phyloP scores from a whole-genome alignment of 1,140 invertebrate genomes.

The Ceratina australensis region DNA sequence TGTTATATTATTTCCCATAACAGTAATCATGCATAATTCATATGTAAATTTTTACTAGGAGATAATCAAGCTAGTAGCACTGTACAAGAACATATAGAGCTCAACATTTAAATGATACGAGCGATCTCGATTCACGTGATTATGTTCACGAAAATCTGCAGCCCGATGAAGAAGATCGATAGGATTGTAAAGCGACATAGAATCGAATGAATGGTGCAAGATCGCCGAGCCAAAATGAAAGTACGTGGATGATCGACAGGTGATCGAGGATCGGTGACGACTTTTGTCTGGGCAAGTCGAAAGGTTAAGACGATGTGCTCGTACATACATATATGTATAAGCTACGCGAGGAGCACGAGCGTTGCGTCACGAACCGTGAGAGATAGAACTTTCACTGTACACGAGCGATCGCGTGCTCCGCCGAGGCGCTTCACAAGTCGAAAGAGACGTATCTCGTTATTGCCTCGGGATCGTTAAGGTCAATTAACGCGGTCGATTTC shows the following conservation, averaged over 20 bases:
- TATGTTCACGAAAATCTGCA: too few relatives aligned
- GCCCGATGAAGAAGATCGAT: background rate
- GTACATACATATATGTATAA: too few relatives aligned
- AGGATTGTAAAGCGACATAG: background rate
- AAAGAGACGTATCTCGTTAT: slow-evolving; percentile 5
- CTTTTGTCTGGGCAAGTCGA: slow-evolving; percentile 40
- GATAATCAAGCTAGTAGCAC: too few relatives aligned
- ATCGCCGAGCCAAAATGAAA: background rate
- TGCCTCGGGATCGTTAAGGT: slow-evolving; percentile 17
- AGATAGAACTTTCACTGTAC: slow-evolving; percentile 72
- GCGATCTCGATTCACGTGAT: too few relatives aligned
- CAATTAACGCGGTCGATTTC: slow-evolving; percentile 36
- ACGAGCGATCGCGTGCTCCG: background rate
- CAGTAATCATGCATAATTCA: too few relatives aligned
- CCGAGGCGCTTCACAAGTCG: background rate
- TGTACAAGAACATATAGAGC: too few relatives aligned
- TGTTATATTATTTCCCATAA: too few relatives aligned
- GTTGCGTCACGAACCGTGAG: slow-evolving; percentile 66
- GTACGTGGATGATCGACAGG: slow-evolving; percentile 19
- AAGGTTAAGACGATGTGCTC: slow-evolving; percentile 70
- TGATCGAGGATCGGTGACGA: slow-evolving; percentile 18
- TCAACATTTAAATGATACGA: too few relatives aligned
- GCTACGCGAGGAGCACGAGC: too few relatives aligned
- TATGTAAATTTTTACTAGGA: too few relatives aligned
- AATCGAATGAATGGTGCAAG: background rate